Conservation (phyloP, 2,888 invertebrate genomes). For the Agonopterix arenella region DNA sequence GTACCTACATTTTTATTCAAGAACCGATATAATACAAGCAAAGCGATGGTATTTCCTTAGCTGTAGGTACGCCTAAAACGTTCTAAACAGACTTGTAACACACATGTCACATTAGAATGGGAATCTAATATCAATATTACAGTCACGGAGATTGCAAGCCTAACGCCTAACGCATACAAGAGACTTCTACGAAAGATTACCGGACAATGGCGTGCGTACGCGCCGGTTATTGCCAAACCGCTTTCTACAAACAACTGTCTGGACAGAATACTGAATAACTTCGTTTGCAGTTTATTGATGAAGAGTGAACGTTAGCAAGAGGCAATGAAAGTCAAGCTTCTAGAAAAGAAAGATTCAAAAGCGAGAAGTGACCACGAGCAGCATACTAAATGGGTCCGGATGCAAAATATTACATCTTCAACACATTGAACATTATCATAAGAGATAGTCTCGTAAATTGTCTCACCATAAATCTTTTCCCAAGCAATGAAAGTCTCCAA, state of each 20-base stretch:
- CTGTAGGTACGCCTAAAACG: too few species aligned
- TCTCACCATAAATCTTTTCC: conserved; percentile 69
- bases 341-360: not conserved
- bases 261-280: conserved; percentile 53
- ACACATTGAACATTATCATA: not conserved
- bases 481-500: conserved; percentile 63
- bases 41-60: too few species aligned
- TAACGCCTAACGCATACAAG: conserved; percentile 61
- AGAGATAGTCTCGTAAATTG: not conserved
- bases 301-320: conserved; percentile 8
- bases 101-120: not conserved
- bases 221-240: conserved; percentile 68
- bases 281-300: conserved; percentile 35
- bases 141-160: conserved; percentile 48
- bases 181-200: conserved; percentile 70
- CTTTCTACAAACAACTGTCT: conserved; percentile 68
- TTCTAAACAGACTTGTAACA: not conserved
- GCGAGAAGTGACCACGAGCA: not conserved
- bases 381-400: not conserved
- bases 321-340: conserved; percentile 3
- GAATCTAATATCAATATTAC: conserved; percentile 29
- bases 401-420: not conserved
- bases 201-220: conserved; percentile 60
- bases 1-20: too few species aligned
- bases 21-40: too few species aligned